These are phyloP conservation scores for Ochotona curzoniae DNA, from an alignment of 2,113 vertebrate species.

Conservation along the genomic window DNA sequence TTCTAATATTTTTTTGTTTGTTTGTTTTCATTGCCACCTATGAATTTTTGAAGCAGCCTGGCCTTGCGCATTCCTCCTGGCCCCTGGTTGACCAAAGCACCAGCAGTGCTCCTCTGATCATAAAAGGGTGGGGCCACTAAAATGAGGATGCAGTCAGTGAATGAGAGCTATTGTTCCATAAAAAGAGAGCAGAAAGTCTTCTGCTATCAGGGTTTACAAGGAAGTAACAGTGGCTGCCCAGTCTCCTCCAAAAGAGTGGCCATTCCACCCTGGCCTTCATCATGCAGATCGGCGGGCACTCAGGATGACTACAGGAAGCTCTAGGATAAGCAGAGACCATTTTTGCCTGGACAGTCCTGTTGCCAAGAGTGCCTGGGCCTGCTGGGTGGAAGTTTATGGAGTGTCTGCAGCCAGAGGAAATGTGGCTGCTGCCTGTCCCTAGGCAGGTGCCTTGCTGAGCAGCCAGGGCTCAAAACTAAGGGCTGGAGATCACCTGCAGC, in stretches of 20 bases:
- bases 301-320: background rate
- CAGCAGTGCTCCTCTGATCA: background rate
- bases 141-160: background rate
- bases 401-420: background rate
- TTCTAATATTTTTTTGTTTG: background rate
- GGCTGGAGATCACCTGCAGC: background rate
- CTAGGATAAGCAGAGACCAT: background rate
- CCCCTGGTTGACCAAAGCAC: background rate
- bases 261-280: background rate
- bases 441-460: background rate
- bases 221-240: background rate
- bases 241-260: background rate
- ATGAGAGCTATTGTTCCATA: background rate
- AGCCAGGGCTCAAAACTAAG: background rate
- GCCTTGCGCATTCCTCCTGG: background rate
- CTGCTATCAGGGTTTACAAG: background rate
- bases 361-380: background rate
- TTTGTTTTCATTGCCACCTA: background rate
- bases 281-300: background rate
- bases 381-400: background rate
- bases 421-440: background rate
- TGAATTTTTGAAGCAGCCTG: background rate
- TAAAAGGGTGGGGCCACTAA: too few relatives aligned
- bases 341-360: background rate
- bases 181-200: background rate